Percentiles rank a stretch among this genome's conserved stretches.
phyloP scores from a whole-genome alignment of 1,140 invertebrate species.

The Macrosteles quadrilineatus region DNA sequence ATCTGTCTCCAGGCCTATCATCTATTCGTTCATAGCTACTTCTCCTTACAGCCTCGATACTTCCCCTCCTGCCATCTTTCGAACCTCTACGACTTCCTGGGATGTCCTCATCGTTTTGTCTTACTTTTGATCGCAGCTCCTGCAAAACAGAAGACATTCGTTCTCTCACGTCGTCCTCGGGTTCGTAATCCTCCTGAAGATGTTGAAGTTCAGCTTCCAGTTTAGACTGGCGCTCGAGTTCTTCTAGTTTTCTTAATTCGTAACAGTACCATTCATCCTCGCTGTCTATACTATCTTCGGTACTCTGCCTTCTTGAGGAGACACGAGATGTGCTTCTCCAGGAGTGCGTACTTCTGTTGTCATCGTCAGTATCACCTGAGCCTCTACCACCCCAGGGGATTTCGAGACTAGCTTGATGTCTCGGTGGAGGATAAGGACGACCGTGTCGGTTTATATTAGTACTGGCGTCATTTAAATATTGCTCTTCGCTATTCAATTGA shows the following conservation, averaged over 20 bases:
- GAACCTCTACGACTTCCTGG: constrained; percentile 12
- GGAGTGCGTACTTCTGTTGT: constrained; percentile 81
- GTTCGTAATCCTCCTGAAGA: constrained; percentile 51
- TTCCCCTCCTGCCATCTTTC: constrained; percentile 11
- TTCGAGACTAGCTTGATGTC: constrained; percentile 77
- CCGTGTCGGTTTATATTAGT: constrained; percentile 10
- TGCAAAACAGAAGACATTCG: constrained; percentile 74
- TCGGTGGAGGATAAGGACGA: constrained; percentile 56
- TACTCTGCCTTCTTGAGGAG: constrained; percentile 86
- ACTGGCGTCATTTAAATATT: not conserved
- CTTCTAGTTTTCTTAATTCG: constrained; percentile 81
- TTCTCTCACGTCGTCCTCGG: constrained; percentile 71
- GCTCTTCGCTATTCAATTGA: constrained; percentile 12
- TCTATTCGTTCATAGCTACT: constrained; percentile 17
- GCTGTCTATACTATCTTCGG: constrained; percentile 89
- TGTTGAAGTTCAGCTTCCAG: constrained; percentile 61
- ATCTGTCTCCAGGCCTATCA: constrained; percentile 14
- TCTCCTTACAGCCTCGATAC: constrained; percentile 8
- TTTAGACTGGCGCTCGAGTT: constrained; percentile 75
- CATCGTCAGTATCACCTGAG: constrained; percentile 65
- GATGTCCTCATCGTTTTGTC: constrained; percentile 38
- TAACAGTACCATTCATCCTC: constrained; percentile 94
- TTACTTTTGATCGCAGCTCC: constrained; percentile 70
- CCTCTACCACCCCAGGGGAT: constrained; percentile 66
- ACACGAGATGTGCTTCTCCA: constrained; percentile 81